phyloP scores from a whole-genome alignment of 1,140 invertebrate genomes.

The Planococcus citri region DNA sequence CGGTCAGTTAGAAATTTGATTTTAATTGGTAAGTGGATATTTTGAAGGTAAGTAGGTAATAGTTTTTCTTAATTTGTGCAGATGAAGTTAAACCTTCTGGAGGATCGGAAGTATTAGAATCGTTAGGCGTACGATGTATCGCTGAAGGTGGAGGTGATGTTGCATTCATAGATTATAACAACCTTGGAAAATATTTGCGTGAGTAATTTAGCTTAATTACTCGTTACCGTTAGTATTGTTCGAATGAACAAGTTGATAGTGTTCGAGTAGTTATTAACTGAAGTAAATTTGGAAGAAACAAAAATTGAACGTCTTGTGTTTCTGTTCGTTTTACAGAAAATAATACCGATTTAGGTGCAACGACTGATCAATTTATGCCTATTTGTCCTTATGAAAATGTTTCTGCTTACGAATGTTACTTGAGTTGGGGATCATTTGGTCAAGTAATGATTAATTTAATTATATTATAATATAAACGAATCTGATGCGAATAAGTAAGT shows the following conservation, averaged over 20 bases:
- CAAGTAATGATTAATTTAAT: no score
- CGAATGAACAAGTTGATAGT: not conserved
- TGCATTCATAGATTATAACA: slow-evolving; percentile 50
- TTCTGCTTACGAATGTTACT: slow-evolving; percentile 18
- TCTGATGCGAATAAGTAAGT: no score
- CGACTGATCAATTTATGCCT: not conserved
- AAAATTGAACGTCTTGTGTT: not conserved
- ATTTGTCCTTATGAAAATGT: slow-evolving; percentile 11
- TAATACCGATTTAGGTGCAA: not conserved
- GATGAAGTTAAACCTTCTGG: slow-evolving; percentile 9
- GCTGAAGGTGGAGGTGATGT: slow-evolving; percentile 67
- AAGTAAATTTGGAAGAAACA: not conserved
- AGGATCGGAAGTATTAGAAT: slow-evolving; percentile 35
- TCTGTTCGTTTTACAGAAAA: not conserved
- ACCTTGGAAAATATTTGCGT: slow-evolving; percentile 23
- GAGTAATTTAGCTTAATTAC: not conserved
- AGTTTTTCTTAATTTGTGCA: not conserved
- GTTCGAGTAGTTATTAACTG: no score
- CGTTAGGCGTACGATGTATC: slow-evolving; percentile 61
- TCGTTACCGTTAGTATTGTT: not conserved
- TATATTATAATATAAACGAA: no score
- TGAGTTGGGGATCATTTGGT: slow-evolving; percentile 22
- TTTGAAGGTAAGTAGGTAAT: no score
- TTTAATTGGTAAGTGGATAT: not conserved
- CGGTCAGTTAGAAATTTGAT: not conserved